Percentiles rank a stretch among this genome's conserved stretches.
These are phyloP conservation scores for Erythrolamprus reginae DNA, from an alignment of 2,113 vertebrate species.

Conservation along the genomic window DNA sequence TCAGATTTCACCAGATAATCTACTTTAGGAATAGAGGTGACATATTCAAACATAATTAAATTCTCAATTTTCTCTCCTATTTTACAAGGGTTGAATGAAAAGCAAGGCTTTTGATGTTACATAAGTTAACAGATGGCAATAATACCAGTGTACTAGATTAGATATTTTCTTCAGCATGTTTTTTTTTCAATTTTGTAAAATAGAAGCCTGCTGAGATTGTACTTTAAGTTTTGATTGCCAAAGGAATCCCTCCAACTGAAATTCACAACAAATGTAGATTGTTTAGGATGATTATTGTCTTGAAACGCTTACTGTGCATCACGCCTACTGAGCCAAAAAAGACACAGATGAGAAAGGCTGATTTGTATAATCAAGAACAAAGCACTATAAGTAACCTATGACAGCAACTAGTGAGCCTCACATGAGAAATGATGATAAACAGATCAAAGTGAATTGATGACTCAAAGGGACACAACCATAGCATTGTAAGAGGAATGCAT, in stretches of 20 bases:
- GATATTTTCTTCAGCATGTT: not conserved
- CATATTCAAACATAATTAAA: not conserved
- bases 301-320: not conserved
- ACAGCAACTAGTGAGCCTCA: not conserved
- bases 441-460: not conserved
- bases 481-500: not conserved
- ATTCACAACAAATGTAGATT: not conserved
- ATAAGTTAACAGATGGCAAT: not conserved
- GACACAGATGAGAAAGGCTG: not conserved
- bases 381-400: not conserved
- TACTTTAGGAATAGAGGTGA: not conserved
- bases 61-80: not conserved
- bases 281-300: not conserved
- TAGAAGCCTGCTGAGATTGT: not conserved
- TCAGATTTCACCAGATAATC: not conserved
- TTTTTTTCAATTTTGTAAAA: not conserved
- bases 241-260: not conserved
- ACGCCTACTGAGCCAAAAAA: not conserved
- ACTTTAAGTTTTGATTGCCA: not conserved
- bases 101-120: not conserved
- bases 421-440: not conserved
- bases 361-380: not conserved
- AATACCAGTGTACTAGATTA: not conserved
- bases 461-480: not conserved
- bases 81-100: not conserved